These are phyloP conservation scores for Platyscapa corneri DNA, from an alignment of 1,140 invertebrate species.

Conservation along the genomic window DNA sequence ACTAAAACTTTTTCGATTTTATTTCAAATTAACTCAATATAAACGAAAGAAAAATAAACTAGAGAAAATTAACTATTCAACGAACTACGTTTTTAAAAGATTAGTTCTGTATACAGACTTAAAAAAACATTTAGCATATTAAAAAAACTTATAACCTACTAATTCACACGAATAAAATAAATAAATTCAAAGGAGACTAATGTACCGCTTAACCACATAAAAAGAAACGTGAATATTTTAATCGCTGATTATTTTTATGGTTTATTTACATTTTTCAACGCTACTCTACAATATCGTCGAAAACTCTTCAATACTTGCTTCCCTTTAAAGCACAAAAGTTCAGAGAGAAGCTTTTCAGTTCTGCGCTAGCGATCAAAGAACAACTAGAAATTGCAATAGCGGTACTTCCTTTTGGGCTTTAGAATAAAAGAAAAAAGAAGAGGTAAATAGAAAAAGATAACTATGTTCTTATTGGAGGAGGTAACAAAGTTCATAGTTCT, in stretches of 20 bases:
- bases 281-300: not conserved
- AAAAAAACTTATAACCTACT: too few species aligned
- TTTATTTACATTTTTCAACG: not conserved
- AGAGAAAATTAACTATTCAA: too few species aligned
- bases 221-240: not conserved
- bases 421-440: not conserved
- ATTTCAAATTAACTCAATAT: too few species aligned
- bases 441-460: not conserved
- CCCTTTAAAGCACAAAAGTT: not conserved
- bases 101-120: too few species aligned
- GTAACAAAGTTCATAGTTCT: slow-evolving; percentile 14
- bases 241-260: not conserved
- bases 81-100: too few species aligned
- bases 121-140: too few species aligned
- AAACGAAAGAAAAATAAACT: too few species aligned
- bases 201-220: not conserved
- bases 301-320: not conserved
- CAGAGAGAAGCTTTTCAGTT: too few species aligned
- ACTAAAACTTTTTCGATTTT: too few species aligned
- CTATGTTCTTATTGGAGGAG: not conserved
- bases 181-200: too few species aligned
- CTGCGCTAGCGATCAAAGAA: slow-evolving; percentile 23
- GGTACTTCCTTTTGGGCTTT: too few species aligned
- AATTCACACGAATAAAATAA: too few species aligned
- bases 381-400: slow-evolving; percentile 38